Base-by-base conservation (phyloP, 2,888 invertebrate genomes). In the Hipparchia sbordonii region DNA sequence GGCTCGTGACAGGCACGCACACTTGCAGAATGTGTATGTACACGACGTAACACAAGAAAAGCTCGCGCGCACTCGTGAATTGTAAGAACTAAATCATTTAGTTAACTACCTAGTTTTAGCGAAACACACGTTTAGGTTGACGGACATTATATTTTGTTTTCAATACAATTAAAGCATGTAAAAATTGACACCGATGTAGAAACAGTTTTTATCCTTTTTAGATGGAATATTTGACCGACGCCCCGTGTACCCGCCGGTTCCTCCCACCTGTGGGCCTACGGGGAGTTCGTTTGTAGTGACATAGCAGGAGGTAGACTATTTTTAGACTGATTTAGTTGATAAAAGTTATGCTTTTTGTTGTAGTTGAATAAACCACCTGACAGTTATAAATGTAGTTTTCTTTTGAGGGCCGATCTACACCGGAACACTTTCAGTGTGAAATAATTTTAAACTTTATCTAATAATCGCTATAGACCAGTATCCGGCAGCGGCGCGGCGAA, bases 261-360 rank as follows among this genome's bases (percentile, higher is more conserved):
- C 23, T 23, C 23, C 23, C 23, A 23, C 23, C 23, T 23, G 23
- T 23, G 23, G 23, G 23, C 1, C 23, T 23, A 0, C 23, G 23
- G 23, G 23, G 23, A 23, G 23, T 23, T 23, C 23, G 23, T 76
- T 72, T 85, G 89, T 92, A 90, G 90, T 89, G 85, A 84, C 13
- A 70, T 87, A 86, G 84, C 90, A 88, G 89, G 90, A 89, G 89
- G 81, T 84, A 85, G 84, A 89, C 90, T 91, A 93, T 92, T 91
- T 92, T 93, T 93, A 93, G 93, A 93, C 93, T 93, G 93, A 93
- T 92, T 93, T 93, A 93, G 93, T 93, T 93, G 80, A 89, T 88
- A 91, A 90, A 92, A 88, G 89, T 92, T 92, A 92, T 90, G 92
- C 89, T 92, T 93, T 93, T 93, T 92, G 91, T 92, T 93, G 93